Percentiles rank a stretch among this genome's conserved stretches.
Evolutionary conservation across 2,888 invertebrate genomes (phyloP).

Genomic region (Dendrolimus pini): DNA sequence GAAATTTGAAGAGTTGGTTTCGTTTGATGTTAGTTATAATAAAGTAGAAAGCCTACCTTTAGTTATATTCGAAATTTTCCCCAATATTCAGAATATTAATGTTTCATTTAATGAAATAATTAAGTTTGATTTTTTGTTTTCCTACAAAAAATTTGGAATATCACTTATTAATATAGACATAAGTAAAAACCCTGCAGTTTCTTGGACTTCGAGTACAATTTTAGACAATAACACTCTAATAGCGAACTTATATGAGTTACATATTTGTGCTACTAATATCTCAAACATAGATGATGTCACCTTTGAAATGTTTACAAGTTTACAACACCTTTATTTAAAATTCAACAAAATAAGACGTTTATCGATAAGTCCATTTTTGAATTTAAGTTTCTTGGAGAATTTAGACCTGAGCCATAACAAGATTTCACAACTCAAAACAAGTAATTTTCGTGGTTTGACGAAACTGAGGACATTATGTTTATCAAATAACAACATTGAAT

Average conservation of each 20-base stretch:
- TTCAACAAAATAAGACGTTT: slow-evolving; percentile 86
- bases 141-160: slow-evolving; percentile 39
- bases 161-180: slow-evolving; percentile 60
- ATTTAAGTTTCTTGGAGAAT: slow-evolving; percentile 83
- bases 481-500: slow-evolving; percentile 88
- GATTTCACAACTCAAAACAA: slow-evolving; percentile 87
- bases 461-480: slow-evolving; percentile 87
- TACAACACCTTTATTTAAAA: slow-evolving; percentile 86
- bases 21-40: slow-evolving; percentile 61
- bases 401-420: slow-evolving; percentile 89
- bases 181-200: slow-evolving; percentile 56
- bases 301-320: slow-evolving; percentile 84
- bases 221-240: slow-evolving; percentile 50
- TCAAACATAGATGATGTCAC: slow-evolving; percentile 79
- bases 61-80: slow-evolving; percentile 56
- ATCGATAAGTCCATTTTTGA: slow-evolving; percentile 89
- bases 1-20: slow-evolving; percentile 44
- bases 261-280: slow-evolving; percentile 60
- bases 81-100: slow-evolving; percentile 61
- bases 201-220: slow-evolving; percentile 44
- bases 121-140: slow-evolving; percentile 51
- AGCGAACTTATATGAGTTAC: slow-evolving; percentile 59
- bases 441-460: slow-evolving; percentile 86
- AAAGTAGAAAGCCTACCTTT: slow-evolving; percentile 48
- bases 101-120: slow-evolving; percentile 61